phyloP scores from a whole-genome alignment of 2,113 vertebrate genomes.

The Panurus biarmicus region DNA sequence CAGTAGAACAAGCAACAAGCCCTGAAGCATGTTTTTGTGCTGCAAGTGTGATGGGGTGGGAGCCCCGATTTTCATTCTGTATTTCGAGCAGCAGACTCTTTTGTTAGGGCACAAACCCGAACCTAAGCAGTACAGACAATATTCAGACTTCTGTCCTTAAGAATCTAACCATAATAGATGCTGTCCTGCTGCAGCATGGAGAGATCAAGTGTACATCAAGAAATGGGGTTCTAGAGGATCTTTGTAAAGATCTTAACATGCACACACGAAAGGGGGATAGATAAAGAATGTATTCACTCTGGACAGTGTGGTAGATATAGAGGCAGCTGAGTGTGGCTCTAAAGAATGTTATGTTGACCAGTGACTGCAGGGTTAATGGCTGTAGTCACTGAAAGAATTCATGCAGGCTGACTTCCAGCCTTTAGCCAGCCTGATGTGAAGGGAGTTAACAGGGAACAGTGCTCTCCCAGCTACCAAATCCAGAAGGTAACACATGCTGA shows the following conservation, averaged over 20 bases:
- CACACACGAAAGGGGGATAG: not conserved
- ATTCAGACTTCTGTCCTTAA: not conserved
- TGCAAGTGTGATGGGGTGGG: not conserved
- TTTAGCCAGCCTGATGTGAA: not conserved
- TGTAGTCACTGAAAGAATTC: not conserved
- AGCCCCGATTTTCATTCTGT: not conserved
- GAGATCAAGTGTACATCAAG: not conserved
- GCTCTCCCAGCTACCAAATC: not conserved
- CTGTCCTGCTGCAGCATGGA: not conserved
- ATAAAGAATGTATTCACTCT: not conserved
- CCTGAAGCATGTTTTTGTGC: not conserved
- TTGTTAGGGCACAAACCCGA: not conserved
- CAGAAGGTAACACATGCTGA: not conserved
- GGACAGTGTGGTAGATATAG: not conserved
- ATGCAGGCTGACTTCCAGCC: not conserved
- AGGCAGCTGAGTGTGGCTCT: not conserved
- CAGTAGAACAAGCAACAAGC: not conserved
- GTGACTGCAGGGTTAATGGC: not conserved
- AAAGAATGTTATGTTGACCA: not conserved
- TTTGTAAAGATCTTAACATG: not conserved
- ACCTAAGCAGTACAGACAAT: not conserved
- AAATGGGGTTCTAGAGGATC: not conserved
- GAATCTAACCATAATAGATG: not conserved
- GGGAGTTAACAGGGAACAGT: accelerated
- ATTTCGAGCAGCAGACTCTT: not conserved